Conservation (phyloP, 2,888 invertebrate species). For the Exephanes ischioxanthus region DNA sequence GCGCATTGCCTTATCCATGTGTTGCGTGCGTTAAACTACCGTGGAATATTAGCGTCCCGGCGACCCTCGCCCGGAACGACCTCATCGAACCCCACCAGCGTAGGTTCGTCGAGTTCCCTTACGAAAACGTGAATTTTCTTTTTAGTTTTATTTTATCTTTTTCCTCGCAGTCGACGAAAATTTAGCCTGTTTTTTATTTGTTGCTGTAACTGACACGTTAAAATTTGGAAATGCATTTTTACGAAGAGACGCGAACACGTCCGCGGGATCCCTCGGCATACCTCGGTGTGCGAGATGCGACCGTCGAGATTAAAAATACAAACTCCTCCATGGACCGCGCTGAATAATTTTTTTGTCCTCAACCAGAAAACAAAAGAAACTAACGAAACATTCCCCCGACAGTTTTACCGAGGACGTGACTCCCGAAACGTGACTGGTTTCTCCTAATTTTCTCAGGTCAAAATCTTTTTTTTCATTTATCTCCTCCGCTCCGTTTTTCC, state of each 20-base stretch:
- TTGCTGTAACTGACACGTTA: no score
- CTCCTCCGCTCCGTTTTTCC: background rate
- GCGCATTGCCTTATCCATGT: conserved; percentile 5
- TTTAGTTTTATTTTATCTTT: background rate
- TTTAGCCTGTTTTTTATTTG: background rate
- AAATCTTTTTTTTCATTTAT: background rate
- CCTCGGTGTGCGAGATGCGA: conserved; percentile 72
- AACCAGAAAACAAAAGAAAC: conserved; percentile 12
- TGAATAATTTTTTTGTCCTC: conserved; percentile 64
- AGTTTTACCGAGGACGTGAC: conserved; percentile 16
- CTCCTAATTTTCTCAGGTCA: conserved; percentile 60
- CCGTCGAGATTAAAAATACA: conserved; percentile 60
- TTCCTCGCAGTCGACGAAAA: background rate
- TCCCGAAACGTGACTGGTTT: conserved; percentile 40
- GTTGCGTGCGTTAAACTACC: conserved; percentile 20
- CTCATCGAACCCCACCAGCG: conserved; percentile 44
- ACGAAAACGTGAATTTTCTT: background rate
- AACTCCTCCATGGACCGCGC: conserved; percentile 53
- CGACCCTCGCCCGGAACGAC: conserved; percentile 52
- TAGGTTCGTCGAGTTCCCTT: background rate
- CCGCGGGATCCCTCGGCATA: conserved; percentile 55
- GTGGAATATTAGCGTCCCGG: conserved; percentile 4
- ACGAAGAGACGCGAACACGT: conserved; percentile 36
- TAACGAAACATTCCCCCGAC: conserved; percentile 13
- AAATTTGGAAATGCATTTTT: background rate